phyloP scores from a whole-genome alignment of 1,140 invertebrate species.

The Xylocopa sonorina region DNA sequence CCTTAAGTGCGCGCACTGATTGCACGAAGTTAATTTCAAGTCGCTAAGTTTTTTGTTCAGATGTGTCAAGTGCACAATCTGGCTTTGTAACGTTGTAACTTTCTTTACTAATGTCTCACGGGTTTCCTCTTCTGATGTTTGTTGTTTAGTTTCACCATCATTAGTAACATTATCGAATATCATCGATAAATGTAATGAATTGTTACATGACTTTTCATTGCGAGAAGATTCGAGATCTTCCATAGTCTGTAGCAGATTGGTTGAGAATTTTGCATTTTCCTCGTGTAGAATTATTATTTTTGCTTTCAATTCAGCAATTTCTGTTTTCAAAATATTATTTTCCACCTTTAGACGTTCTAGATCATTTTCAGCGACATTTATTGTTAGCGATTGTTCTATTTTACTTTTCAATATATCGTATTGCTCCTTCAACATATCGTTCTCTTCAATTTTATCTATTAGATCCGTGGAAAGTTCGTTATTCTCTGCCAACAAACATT shows the following conservation, averaged over 20 bases:
- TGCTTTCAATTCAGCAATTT: conserved; percentile 47
- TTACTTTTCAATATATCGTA: conserved; percentile 34
- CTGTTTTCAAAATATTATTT: conserved; percentile 49
- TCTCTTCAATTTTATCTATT: conserved; percentile 58
- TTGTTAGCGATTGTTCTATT: conserved; percentile 30
- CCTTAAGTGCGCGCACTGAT: conserved; percentile 64
- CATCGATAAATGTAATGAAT: conserved; percentile 31
- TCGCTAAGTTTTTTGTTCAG: conserved; percentile 69
- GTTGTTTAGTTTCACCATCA: conserved; percentile 53
- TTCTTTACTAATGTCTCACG: conserved; percentile 34
- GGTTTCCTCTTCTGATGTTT: conserved; percentile 43
- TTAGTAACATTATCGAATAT: conserved; percentile 31
- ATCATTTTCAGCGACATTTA: conserved; percentile 35
- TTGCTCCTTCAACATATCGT: conserved; percentile 41
- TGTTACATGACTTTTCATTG: conserved; percentile 30
- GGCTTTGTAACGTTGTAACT: conserved; percentile 50
- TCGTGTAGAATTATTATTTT: conserved; percentile 39
- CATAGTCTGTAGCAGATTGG: conserved; percentile 9
- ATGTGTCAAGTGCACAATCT: conserved; percentile 53
- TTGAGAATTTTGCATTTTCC: conserved; percentile 52
- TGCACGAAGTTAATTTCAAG: conserved; percentile 66
- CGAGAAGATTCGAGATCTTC: not conserved
- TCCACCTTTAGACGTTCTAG: conserved; percentile 28
- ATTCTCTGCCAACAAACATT: conserved; percentile 41
- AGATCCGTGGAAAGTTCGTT: conserved; percentile 52